Evolutionary conservation across 2,888 invertebrate genomes (phyloP).

Genomic region (Ecliptopera silaceata): DNA sequence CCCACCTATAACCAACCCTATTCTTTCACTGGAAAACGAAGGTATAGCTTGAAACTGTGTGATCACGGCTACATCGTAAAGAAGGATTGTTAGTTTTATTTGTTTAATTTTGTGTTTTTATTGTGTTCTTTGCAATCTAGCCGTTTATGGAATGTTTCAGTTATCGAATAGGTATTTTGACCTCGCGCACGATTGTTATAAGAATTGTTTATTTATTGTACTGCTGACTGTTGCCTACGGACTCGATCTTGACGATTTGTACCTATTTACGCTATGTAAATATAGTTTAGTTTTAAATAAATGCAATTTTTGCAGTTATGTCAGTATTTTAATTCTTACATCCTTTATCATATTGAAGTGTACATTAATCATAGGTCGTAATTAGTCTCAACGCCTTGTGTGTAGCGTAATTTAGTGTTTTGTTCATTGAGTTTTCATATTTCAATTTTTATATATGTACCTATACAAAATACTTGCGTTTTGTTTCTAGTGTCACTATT

Average conservation of each 20-base stretch:
- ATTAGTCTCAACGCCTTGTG: not conserved
- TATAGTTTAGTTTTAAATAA: conserved; percentile 71
- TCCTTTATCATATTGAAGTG: no score
- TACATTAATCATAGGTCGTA: no score
- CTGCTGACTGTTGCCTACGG: conserved; percentile 80
- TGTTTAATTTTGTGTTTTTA: conserved; percentile 25
- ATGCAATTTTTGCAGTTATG: conserved; percentile 67
- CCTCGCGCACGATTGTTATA: conserved; percentile 55
- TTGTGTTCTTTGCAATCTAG: conserved; percentile 45
- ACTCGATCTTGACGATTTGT: conserved; percentile 79
- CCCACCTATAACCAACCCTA: conserved; percentile 34
- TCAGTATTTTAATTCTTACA: conserved; percentile 5
- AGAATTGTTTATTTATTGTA: conserved; percentile 65
- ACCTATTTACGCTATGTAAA: conserved; percentile 75
- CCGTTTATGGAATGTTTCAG: conserved; percentile 45
- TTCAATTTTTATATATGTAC: no score
- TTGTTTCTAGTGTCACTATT: no score
- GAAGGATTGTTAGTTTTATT: conserved; percentile 19
- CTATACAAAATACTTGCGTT: no score
- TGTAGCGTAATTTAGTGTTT: no score
- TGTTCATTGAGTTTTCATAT: no score
- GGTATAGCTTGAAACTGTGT: conserved; percentile 17
- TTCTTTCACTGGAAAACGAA: conserved; percentile 42
- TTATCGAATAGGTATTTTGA: conserved; percentile 50
- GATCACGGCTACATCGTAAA: conserved; percentile 47